phyloP scores from a whole-genome alignment of 2,888 invertebrate species.

The Dromius quadrimaculatus region DNA sequence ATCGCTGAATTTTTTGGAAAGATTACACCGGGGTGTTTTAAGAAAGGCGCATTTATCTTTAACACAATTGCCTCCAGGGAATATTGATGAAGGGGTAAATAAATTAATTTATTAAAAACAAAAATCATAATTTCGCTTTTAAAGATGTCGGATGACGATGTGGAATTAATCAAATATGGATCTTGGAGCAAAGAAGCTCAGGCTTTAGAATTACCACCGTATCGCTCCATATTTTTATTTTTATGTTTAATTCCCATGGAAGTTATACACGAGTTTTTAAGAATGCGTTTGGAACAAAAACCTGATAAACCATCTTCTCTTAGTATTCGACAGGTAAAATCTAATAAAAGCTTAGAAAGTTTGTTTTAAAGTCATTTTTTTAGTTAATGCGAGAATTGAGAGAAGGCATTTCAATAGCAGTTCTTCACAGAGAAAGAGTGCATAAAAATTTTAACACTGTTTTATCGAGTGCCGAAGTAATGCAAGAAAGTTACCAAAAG shows the following conservation, averaged over 20 bases:
- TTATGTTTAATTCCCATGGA: slow-evolving; percentile 88
- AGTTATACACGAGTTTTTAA: slow-evolving; percentile 91
- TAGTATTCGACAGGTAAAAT: slow-evolving; percentile 82
- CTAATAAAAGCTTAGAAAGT: not conserved
- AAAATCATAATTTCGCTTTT: slow-evolving; percentile 32
- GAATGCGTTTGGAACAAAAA: slow-evolving; percentile 85
- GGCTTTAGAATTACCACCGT: slow-evolving; percentile 86
- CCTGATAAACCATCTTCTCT: slow-evolving; percentile 87
- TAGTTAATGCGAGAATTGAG: slow-evolving; percentile 89
- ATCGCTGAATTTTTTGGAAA: slow-evolving; percentile 83
- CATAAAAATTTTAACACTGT: slow-evolving; percentile 75
- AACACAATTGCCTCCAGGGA: slow-evolving; percentile 68
- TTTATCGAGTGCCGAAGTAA: slow-evolving; percentile 67
- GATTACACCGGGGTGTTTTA: slow-evolving; percentile 76
- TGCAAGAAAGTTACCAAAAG: slow-evolving; percentile 69
- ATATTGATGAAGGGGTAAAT: slow-evolving; percentile 57
- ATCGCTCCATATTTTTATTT: slow-evolving; percentile 87
- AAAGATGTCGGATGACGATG: slow-evolving; percentile 61
- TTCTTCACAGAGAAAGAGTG: slow-evolving; percentile 84
- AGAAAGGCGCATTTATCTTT: slow-evolving; percentile 79
- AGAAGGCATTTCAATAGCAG: slow-evolving; percentile 88
- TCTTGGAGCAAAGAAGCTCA: slow-evolving; percentile 82
- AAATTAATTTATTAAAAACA: slow-evolving; percentile 52
- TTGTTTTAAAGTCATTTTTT: slow-evolving; percentile 34
- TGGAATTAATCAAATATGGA: slow-evolving; percentile 75